Percentiles rank a stretch among this genome's conserved stretches.
These are phyloP conservation scores for Ciconia boyciana DNA, from an alignment of 2,113 vertebrate species.

Conservation along the genomic window DNA sequence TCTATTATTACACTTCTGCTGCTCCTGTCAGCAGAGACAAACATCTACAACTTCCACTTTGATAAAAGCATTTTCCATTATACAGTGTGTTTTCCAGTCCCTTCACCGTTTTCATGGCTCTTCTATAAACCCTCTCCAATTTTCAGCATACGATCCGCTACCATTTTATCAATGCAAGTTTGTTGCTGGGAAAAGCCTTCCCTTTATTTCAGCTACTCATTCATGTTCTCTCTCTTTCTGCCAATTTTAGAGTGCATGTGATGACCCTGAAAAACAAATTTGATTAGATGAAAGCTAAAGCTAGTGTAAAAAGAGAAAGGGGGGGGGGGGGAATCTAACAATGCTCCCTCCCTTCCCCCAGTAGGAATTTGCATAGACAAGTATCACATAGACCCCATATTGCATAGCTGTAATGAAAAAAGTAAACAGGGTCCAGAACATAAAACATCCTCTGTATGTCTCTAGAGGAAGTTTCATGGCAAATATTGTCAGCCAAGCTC, in stretches of 20 bases:
- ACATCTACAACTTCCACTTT: slow-evolving; percentile 37
- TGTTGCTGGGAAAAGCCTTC: slow-evolving; percentile 40
- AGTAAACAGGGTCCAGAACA: background rate
- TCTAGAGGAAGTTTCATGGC: background rate
- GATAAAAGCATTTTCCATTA: slow-evolving; percentile 26
- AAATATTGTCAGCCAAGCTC: background rate
- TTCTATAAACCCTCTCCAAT: slow-evolving; percentile 29
- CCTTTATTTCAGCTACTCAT: slow-evolving; percentile 41
- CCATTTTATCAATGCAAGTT: slow-evolving; percentile 8
- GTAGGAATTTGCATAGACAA: background rate
- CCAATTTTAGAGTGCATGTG: slow-evolving; percentile 32
- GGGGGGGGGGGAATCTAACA: background rate
- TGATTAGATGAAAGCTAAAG: slow-evolving; percentile 15
- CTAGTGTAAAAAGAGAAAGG: background rate
- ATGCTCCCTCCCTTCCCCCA: background rate
- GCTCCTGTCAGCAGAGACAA: slow-evolving; percentile 56
- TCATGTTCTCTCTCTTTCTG: slow-evolving; percentile 24
- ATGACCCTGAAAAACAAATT: slow-evolving; percentile 26
- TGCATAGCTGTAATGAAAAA: background rate
- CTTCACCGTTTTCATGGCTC: slow-evolving; percentile 14
- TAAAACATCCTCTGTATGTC: background rate
- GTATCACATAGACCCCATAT: background rate
- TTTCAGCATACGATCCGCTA: background rate
- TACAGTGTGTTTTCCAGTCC: slow-evolving; percentile 6
- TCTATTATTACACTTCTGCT: slow-evolving; percentile 51